Conservation (phyloP, 2,797 vertebrate genomes). For the Mormyrops attenuatus region DNA sequence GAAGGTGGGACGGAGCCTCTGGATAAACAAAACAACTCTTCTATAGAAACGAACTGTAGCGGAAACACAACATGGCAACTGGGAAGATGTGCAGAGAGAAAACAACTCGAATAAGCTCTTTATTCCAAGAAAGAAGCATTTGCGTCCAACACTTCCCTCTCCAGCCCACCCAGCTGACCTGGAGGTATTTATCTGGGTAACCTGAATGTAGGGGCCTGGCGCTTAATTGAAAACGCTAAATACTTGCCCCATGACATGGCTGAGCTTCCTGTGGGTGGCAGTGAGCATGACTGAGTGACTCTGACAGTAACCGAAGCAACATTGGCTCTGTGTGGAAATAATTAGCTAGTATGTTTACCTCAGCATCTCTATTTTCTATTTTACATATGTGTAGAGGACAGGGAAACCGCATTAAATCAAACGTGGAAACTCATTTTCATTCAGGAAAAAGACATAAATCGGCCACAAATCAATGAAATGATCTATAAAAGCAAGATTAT, state of each 20-base stretch:
- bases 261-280: not conserved
- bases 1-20: not conserved
- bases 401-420: not conserved
- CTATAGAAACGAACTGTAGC: not conserved
- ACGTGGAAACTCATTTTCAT: not conserved
- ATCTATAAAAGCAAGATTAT: not conserved
- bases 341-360: not conserved
- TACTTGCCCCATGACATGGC: not conserved
- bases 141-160: not conserved
- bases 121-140: not conserved
- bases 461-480: not conserved
- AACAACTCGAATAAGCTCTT: not conserved
- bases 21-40: not conserved
- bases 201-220: not conserved
- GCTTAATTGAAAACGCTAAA: not conserved
- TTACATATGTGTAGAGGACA: not conserved
- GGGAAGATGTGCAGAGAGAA: not conserved
- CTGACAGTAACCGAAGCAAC: not conserved
- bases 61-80: not conserved
- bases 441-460: not conserved
- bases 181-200: not conserved
- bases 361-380: not conserved
- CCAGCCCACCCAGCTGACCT: not conserved
- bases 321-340: not conserved
- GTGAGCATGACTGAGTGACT: not conserved